A percentile compares a stretch with the other conserved stretches of the same genome.
Conservation (phyloP, 2,888 invertebrate species). For the Elysia crispata region DNA sequence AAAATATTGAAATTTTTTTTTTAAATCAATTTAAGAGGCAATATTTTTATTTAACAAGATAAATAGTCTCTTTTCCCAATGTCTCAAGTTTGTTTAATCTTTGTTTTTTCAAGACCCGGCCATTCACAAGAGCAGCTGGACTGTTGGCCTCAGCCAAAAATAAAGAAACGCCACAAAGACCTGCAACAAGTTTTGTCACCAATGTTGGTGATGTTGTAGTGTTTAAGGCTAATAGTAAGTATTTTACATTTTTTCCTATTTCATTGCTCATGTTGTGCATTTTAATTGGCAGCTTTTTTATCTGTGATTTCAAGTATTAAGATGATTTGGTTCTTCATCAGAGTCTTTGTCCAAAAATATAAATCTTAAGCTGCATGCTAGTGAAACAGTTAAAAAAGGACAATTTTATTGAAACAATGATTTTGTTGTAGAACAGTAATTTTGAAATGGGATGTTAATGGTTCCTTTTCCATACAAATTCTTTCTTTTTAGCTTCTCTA, state of each 20-base stretch:
- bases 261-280: too few species aligned
- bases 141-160: slow-evolving; percentile 57
- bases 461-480: too few species aligned
- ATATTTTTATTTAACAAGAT: not conserved
- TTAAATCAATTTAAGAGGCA: too few species aligned
- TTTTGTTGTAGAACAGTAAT: too few species aligned
- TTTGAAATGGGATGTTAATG: too few species aligned
- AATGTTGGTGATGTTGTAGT: slow-evolving; percentile 68
- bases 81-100: not conserved
- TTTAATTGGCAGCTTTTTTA: too few species aligned
- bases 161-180: slow-evolving; percentile 54
- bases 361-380: not conserved
- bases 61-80: not conserved
- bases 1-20: too few species aligned
- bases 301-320: too few species aligned
- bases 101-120: slow-evolving; percentile 61
- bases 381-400: too few species aligned
- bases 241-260: not conserved
- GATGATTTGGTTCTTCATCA: not conserved
- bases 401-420: too few species aligned
- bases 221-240: slow-evolving; percentile 68
- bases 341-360: too few species aligned
- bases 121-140: slow-evolving; percentile 71
- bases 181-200: slow-evolving; percentile 58
- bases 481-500: too few species aligned